Conservation (phyloP, 2,888 invertebrate species). For the Branchipolynoe longqiensis region DNA sequence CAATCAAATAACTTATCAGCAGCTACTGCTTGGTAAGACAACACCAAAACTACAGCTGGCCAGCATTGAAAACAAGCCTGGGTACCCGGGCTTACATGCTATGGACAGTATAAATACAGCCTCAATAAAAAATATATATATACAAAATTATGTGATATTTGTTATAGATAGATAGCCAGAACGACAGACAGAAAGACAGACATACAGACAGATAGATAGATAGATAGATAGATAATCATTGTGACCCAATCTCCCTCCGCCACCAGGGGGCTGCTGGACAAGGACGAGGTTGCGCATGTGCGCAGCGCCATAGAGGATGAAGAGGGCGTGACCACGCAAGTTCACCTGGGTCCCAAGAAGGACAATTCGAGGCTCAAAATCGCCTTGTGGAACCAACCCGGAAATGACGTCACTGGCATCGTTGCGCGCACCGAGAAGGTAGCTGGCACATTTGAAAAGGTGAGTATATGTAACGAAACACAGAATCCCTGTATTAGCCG, state of each 20-base stretch:
- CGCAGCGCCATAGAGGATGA: constrained; percentile 69
- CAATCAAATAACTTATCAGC: too few species aligned
- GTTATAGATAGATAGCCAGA: neutral
- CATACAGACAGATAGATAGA: too few species aligned
- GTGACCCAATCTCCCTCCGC: neutral
- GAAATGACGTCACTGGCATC: constrained; percentile 78
- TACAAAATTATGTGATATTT: neutral
- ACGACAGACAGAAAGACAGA: too few species aligned
- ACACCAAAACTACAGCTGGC: too few species aligned
- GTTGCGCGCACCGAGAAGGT: constrained; percentile 77
- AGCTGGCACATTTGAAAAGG: constrained; percentile 76
- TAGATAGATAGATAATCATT: too few species aligned
- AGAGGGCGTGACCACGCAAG: constrained; percentile 59
- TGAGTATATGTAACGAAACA: too few species aligned
- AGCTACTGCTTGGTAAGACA: too few species aligned
- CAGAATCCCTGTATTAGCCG: too few species aligned
- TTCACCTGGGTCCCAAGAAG: constrained; percentile 22
- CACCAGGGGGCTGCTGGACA: constrained; percentile 69
- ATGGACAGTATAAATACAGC: too few species aligned
- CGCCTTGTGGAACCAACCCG: constrained; percentile 77
- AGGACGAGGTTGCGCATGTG: constrained; percentile 68
- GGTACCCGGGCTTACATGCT: too few species aligned
- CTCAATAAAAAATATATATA: neutral
- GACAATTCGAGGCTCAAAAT: constrained; percentile 69
- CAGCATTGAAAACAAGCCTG: too few species aligned